phyloP scores from a whole-genome alignment of 2,113 vertebrate genomes.

The Bungarus multicinctus region DNA sequence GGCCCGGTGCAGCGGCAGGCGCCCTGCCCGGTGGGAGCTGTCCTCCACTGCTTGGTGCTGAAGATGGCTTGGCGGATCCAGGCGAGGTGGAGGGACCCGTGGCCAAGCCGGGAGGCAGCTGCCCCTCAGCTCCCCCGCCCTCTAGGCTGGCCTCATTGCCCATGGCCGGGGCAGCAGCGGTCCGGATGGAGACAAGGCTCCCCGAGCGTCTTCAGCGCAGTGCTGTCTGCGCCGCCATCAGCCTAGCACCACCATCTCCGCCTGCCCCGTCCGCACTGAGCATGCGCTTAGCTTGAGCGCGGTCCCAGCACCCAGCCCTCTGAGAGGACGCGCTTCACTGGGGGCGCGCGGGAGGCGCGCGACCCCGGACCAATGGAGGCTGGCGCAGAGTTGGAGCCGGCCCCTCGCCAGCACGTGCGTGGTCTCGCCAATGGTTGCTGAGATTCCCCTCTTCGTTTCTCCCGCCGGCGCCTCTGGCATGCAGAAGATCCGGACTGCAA shows the following conservation, averaged over 20 bases:
- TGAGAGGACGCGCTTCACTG: background rate
- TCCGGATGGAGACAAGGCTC: slow-evolving; percentile 16
- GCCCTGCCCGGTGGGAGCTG: slow-evolving; percentile 45
- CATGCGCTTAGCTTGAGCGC: slow-evolving; percentile 23
- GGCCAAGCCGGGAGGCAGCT: slow-evolving; percentile 16
- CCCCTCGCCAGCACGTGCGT: slow-evolving; percentile 10
- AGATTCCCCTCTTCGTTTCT: background rate
- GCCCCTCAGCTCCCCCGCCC: slow-evolving; percentile 38
- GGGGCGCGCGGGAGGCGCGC: background rate
- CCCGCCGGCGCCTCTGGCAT: background rate
- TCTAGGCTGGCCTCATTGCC: slow-evolving; percentile 49
- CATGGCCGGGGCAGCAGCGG: slow-evolving; percentile 23
- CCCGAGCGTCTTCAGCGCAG: slow-evolving; percentile 38
- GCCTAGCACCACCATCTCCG: slow-evolving; percentile 37
- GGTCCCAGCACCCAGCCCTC: background rate
- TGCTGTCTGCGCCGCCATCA: slow-evolving; percentile 45
- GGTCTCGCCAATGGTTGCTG: slow-evolving; percentile 5
- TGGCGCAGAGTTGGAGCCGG: background rate
- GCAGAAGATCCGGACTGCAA: background rate
- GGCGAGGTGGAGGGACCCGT: slow-evolving; percentile 13
- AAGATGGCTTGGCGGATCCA: slow-evolving; percentile 32
- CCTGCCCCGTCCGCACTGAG: slow-evolving; percentile 31
- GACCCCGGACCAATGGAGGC: background rate
- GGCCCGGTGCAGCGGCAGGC: slow-evolving; percentile 19
- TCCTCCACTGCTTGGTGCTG: slow-evolving; percentile 51